phyloP scores from a whole-genome alignment of 37 sponge, comb jelly and placozoan species.

The Petrosia ficiformis region DNA sequence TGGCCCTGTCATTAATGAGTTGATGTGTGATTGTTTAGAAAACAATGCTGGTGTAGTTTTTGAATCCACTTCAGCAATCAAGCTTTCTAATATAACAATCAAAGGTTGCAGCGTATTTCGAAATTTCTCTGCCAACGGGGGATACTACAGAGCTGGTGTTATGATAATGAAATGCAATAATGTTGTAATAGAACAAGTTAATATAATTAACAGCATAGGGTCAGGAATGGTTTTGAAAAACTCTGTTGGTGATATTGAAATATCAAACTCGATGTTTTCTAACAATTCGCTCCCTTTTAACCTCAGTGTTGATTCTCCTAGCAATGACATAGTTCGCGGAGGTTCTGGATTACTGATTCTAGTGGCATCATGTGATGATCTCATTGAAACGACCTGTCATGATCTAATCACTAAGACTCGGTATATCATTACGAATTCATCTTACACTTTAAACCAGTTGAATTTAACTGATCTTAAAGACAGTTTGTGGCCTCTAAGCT shows the following conservation, averaged over 20 bases:
- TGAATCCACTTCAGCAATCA: too few species aligned
- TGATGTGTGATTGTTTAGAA: too few species aligned
- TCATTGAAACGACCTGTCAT: neutral
- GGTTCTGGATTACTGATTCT: neutral
- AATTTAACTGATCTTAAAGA: constrained; percentile 28
- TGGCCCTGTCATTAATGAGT: too few species aligned
- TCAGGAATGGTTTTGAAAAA: neutral
- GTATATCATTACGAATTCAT: constrained; percentile 67
- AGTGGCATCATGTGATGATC: neutral
- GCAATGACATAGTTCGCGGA: neutral
- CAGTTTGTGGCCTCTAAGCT: neutral
- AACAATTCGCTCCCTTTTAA: neutral
- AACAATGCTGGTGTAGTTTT: too few species aligned
- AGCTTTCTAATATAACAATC: too few species aligned
- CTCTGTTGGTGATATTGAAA: constrained; percentile 1
- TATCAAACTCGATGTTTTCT: neutral
- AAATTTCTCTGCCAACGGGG: too few species aligned
- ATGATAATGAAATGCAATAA: neutral
- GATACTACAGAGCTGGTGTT: neutral
- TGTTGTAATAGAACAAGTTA: neutral
- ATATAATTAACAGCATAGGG: neutral
- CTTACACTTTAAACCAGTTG: constrained; percentile 66
- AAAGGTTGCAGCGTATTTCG: too few species aligned
- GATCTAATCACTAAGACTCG: neutral
- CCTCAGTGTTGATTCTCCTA: neutral